Conservation (phyloP, 1,140 invertebrate genomes). For the Leucophenga varia region DNA sequence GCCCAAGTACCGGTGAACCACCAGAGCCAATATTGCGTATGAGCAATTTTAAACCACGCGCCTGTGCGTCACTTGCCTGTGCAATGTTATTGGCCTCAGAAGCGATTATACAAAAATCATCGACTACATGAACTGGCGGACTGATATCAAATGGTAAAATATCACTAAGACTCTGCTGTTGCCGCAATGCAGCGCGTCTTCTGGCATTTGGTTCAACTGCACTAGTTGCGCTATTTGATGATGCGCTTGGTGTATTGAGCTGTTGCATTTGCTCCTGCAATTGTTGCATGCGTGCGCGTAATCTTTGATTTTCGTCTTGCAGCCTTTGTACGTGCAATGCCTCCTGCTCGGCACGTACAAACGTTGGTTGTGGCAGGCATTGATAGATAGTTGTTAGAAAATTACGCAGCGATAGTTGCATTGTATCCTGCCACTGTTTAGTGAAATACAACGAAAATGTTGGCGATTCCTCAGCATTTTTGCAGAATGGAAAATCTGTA, state of each 20-base stretch:
- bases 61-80: conserved; percentile 61
- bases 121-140: conserved; percentile 76
- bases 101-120: conserved; percentile 91
- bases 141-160: conserved; percentile 64
- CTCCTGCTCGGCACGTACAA: conserved; percentile 85
- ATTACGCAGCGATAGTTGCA: conserved; percentile 91
- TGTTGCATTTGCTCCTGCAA: conserved; percentile 38
- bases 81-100: conserved; percentile 63
- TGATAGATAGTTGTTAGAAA: conserved; percentile 89
- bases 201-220: conserved; percentile 46
- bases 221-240: conserved; percentile 13
- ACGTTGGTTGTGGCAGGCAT: conserved; percentile 79
- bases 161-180: conserved; percentile 59
- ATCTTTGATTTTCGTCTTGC: conserved; percentile 78
- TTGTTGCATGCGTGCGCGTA: conserved; percentile 62
- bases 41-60: conserved; percentile 72
- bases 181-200: conserved; percentile 60
- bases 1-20: conserved; percentile 75
- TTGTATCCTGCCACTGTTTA: conserved; percentile 92
- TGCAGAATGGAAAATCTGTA: conserved; percentile 86
- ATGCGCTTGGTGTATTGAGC: conserved; percentile 17
- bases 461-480: conserved; percentile 87
- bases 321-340: conserved; percentile 74
- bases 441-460: conserved; percentile 87
- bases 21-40: conserved; percentile 77